These are phyloP conservation scores for Halichoerus grypus DNA, from an alignment of 2,113 vertebrate genomes.

Conservation along the genomic window DNA sequence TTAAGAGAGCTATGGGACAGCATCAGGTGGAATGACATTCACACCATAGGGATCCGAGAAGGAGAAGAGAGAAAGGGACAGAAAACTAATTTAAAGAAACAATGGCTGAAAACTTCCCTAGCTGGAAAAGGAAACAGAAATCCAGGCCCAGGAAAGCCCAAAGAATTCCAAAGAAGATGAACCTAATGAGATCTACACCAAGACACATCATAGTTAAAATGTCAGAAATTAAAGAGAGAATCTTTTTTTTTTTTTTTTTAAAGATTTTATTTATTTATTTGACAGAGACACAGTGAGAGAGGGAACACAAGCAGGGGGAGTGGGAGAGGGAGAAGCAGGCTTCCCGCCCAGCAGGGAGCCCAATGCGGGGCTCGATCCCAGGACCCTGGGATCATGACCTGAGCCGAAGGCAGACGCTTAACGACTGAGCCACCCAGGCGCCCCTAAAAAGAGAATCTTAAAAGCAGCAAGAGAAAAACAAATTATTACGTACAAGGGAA, in stretches of 20 bases:
- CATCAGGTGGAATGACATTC: not conserved
- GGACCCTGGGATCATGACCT: too few relatives aligned
- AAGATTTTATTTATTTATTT: too few relatives aligned
- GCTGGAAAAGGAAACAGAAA: not conserved
- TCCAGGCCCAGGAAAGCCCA: not conserved
- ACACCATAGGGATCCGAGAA: not conserved
- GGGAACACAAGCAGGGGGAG: too few relatives aligned
- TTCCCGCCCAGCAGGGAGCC: too few relatives aligned
- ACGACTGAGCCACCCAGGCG: too few relatives aligned
- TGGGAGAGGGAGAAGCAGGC: too few relatives aligned
- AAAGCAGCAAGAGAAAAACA: not conserved
- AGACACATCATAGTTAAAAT: not conserved
- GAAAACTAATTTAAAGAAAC: not conserved
- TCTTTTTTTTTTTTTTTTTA: not conserved
- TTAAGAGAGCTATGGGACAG: not conserved
- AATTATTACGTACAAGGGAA: not conserved
- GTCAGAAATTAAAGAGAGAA: not conserved
- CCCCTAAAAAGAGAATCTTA: not conserved
- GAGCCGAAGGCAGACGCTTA: too few relatives aligned
- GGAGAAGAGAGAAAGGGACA: not conserved
- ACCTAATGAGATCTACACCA: not conserved
- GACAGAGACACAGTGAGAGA: too few relatives aligned
- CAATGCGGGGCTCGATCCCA: too few relatives aligned
- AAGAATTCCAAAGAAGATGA: not conserved
- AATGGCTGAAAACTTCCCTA: not conserved